Evolutionary conservation across 2,888 invertebrate genomes (phyloP), one percentile per base, ranked within the genome.

Genomic region (Synanthedon tipuliformis): DNA sequence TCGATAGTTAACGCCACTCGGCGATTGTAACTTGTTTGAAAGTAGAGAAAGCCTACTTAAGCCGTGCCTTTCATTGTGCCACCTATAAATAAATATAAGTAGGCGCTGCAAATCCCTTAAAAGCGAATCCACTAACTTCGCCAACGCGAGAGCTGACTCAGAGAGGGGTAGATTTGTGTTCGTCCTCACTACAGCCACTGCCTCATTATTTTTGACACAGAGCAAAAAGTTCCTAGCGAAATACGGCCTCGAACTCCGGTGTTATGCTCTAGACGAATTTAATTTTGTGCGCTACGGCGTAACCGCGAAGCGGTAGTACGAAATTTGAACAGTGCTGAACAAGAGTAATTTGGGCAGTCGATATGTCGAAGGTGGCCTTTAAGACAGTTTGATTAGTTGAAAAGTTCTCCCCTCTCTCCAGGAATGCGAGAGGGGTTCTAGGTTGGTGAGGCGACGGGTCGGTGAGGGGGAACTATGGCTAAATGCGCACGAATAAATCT

Each of bases 351-450:
- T 67, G 68, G 69, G 51, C 69, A 75, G 75, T 75, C 74, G 75
- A 78, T 78, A 73, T 69, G 75, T 75, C 66, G 69, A 65, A 71
- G 73, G 71, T 72, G 73, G 74, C 68, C 74, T 71, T 73, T 74
- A 76, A 81, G 79, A 75, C 76, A 77, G 69, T 81, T 82, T 80
- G 81, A 81, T 81, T 78, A 80, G 75, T 81, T 80, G 67, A 65
- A 65, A 76, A 78, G 64, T 78, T 73, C 57, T 55, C 60, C 59
- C 59, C 57, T 55, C 54, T 52, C 49, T 16, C 11, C 13, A 51
- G 64, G 70, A 63, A 62, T 63, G 59, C 53, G 55, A 52, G 57
- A 49, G 54, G 57, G 55, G 55, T 23, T 52, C 52, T 56, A 55
- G 54, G 53, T 52, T 53, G 51, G 53, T 27, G 53, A 56, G 34